Conservation (phyloP, 2,888 invertebrate species). For the Polydrusus pterygomalis region DNA sequence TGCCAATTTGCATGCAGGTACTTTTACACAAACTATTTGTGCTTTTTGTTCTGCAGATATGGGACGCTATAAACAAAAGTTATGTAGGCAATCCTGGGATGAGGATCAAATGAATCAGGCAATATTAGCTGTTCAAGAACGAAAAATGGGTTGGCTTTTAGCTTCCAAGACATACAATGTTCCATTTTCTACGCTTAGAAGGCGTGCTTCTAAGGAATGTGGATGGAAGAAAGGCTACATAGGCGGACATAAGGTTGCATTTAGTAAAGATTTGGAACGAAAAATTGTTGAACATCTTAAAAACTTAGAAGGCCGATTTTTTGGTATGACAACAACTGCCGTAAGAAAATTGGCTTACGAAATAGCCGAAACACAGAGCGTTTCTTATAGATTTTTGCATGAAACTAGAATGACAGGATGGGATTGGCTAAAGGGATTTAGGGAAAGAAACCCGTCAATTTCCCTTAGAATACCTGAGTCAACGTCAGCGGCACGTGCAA, state of each 20-base stretch:
- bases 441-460: slow-evolving; percentile 14
- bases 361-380: slow-evolving; percentile 23
- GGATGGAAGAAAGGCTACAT: slow-evolving; percentile 35
- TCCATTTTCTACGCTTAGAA: slow-evolving; percentile 27
- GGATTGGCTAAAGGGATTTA: no score
- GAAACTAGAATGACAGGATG: not conserved
- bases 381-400: slow-evolving; percentile 4
- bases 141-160: slow-evolving; percentile 32
- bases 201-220: slow-evolving; percentile 6
- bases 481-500: slow-evolving; percentile 38
- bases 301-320: slow-evolving; percentile 36
- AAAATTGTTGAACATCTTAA: slow-evolving; percentile 30
- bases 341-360: slow-evolving; percentile 36
- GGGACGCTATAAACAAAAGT: slow-evolving; percentile 29
- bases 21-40: no score
- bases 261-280: slow-evolving; percentile 31
- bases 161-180: slow-evolving; percentile 42
- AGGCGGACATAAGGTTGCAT: slow-evolving; percentile 36
- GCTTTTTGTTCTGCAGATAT: no score
- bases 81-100: slow-evolving; percentile 21
- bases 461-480: slow-evolving; percentile 7
- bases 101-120: slow-evolving; percentile 32
- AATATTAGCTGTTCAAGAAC: slow-evolving; percentile 34
- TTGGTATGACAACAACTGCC: slow-evolving; percentile 32
- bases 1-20: no score